Percentiles rank a stretch among this genome's conserved stretches.
These are phyloP conservation scores for Raphicerus campestris DNA, from an alignment of 2,113 vertebrate species.

Conservation along the genomic window DNA sequence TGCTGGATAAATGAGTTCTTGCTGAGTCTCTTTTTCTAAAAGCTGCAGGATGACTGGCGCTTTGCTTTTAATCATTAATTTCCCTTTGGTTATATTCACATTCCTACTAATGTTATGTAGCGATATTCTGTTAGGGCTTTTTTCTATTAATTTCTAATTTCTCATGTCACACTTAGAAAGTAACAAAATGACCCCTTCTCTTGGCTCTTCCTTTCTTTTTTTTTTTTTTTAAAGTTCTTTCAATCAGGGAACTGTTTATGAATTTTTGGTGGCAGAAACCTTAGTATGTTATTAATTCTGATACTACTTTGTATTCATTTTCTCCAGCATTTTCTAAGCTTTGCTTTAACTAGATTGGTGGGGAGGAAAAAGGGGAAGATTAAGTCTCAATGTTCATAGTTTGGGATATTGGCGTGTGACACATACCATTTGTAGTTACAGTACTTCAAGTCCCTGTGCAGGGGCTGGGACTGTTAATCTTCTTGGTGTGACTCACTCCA, in stretches of 20 bases:
- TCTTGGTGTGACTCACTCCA: slow-evolving; percentile 25
- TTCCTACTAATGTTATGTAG: slow-evolving; percentile 34
- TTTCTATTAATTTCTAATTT: slow-evolving; percentile 50
- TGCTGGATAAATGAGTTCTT: slow-evolving; percentile 32
- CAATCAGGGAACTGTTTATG: not conserved
- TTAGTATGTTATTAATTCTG: not conserved
- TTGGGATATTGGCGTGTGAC: slow-evolving; percentile 8
- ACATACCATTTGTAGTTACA: not conserved
- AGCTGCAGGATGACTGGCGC: not conserved
- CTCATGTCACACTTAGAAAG: slow-evolving; percentile 7
- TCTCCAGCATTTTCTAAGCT: not conserved
- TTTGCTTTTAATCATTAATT: slow-evolving; percentile 45
- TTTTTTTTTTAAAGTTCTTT: not conserved
- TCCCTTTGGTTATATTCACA: slow-evolving; percentile 31
- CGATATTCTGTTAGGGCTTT: not conserved
- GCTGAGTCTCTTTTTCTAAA: slow-evolving; percentile 27
- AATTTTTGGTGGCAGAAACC: not conserved
- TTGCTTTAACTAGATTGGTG: not conserved
- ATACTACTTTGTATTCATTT: not conserved
- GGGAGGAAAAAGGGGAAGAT: not conserved
- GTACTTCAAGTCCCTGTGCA: not conserved
- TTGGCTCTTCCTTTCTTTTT: not conserved
- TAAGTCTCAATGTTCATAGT: not conserved
- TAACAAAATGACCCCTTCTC: not conserved
- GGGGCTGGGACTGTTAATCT: not conserved